Conservation (phyloP, 2,113 vertebrate genomes). For the Stigmatopora argus region DNA sequence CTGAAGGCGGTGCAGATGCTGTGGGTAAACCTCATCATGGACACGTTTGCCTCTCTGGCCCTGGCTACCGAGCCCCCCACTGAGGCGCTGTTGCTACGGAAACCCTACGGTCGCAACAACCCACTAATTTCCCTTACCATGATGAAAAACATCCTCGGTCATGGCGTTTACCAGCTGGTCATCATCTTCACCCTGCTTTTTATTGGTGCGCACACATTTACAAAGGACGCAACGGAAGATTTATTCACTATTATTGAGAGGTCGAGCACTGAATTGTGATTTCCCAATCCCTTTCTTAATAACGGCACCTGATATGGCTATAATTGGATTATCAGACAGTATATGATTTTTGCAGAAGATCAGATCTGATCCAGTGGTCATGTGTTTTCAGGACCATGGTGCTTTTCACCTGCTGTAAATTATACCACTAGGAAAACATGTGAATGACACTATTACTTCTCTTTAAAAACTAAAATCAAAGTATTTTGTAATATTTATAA, state of each 20-base stretch:
- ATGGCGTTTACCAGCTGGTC: slow-evolving; percentile 84
- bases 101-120: slow-evolving; percentile 87
- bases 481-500: too few species aligned
- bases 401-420: too few species aligned
- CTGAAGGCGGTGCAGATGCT: slow-evolving; percentile 91
- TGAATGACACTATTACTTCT: too few species aligned
- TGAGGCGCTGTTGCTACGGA: slow-evolving; percentile 81
- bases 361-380: too few species aligned
- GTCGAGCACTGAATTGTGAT: too few species aligned
- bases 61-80: slow-evolving; percentile 87
- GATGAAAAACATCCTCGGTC: slow-evolving; percentile 92
- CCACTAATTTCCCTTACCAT: slow-evolving; percentile 89
- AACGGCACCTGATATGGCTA: too few species aligned
- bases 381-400: too few species aligned
- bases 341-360: too few species aligned
- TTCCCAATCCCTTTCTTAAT: too few species aligned
- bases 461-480: too few species aligned
- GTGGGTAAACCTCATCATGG: slow-evolving; percentile 93
- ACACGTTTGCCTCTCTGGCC: slow-evolving; percentile 87
- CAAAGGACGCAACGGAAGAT: neutral
- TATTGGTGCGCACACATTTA: slow-evolving; percentile 62
- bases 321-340: too few species aligned
- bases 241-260: neutral
- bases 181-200: slow-evolving; percentile 88
- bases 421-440: too few species aligned